Evolutionary conservation across 2,888 invertebrate species (phyloP).

Genomic region (Therioaphis trifolii): DNA sequence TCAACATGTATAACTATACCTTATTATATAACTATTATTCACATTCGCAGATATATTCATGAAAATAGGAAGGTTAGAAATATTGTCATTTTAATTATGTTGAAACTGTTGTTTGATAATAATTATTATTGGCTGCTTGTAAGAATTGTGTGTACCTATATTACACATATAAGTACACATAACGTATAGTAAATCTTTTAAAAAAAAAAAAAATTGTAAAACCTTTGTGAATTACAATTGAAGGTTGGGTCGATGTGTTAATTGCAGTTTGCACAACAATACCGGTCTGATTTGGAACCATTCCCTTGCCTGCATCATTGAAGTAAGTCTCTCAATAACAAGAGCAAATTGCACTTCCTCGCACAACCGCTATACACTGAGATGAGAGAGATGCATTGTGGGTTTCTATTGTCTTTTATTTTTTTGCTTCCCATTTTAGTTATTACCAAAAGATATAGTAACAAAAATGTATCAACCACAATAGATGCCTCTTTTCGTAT

Average conservation of each 20-base stretch:
- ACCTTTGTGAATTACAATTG: conserved; percentile 34
- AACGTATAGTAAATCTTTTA: background rate
- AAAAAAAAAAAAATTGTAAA: conserved; percentile 15
- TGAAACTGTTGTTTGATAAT: no score
- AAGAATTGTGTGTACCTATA: background rate
- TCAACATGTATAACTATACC: background rate
- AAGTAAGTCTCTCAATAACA: conserved; percentile 22
- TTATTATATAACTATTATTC: background rate
- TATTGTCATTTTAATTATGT: no score
- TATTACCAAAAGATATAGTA: conserved; percentile 3
- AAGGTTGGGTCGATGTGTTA: conserved; percentile 19
- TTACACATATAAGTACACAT: background rate
- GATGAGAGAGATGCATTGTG: conserved; percentile 17
- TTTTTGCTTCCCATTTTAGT: background rate
- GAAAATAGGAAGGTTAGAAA: no score
- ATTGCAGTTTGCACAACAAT: conserved; percentile 47
- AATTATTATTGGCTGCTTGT: background rate
- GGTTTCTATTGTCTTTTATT: conserved; percentile 27
- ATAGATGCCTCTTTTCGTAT: background rate
- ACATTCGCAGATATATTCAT: background rate
- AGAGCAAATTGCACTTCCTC: conserved; percentile 51
- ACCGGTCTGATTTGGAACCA: conserved; percentile 33
- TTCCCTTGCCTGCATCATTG: background rate
- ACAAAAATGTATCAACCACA: conserved; percentile 8
- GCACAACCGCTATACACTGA: conserved; percentile 5